phyloP scores from a whole-genome alignment of 2,113 vertebrate genomes.

The Rhadina sibilatrix region DNA sequence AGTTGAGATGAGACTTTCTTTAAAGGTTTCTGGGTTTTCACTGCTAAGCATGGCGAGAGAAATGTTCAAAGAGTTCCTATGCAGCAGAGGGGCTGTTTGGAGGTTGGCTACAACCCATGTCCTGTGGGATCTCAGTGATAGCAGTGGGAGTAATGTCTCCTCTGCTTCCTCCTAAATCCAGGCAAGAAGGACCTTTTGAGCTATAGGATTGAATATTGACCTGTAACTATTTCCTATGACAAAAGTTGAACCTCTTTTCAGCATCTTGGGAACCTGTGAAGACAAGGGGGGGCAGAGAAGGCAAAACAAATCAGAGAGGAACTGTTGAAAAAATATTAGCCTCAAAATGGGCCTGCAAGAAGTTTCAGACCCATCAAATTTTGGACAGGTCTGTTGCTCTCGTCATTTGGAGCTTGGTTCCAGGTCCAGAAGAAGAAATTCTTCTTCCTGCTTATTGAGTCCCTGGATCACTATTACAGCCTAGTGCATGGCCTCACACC shows the following conservation, averaged over 20 bases:
- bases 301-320: neutral
- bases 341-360: neutral
- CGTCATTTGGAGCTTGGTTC: neutral
- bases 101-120: neutral
- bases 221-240: neutral
- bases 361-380: neutral
- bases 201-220: neutral
- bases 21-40: neutral
- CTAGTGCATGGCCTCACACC: neutral
- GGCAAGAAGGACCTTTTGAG: neutral
- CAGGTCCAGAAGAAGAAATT: too few species aligned
- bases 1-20: neutral
- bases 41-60: neutral
- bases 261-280: neutral
- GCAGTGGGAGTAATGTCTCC: neutral
- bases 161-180: neutral
- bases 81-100: neutral
- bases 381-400: neutral
- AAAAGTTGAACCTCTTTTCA: neutral
- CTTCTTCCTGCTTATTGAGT: neutral
- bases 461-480: too few species aligned
- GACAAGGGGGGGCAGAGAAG: neutral
- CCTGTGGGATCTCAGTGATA: neutral
- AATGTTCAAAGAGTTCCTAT: neutral
- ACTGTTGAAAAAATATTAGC: neutral